These are phyloP conservation scores for Pardosa pseudoannulata DNA, from an alignment of 2,888 invertebrate species.

Conservation along the genomic window DNA sequence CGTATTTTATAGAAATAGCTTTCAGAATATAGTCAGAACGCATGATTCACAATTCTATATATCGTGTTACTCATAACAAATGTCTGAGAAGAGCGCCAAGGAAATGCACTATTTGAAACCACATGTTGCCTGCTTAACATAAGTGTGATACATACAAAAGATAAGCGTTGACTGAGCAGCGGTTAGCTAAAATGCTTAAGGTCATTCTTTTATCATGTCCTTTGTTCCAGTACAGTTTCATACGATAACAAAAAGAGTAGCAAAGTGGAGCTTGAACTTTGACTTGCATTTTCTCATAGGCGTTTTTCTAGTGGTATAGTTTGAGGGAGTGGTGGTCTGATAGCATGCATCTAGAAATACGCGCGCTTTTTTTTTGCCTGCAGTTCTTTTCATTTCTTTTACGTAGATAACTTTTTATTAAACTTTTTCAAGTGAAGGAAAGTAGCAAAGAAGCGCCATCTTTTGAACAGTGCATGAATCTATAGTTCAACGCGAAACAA, in stretches of 20 bases:
- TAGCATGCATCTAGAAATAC: background rate
- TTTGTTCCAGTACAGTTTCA: slow-evolving; percentile 27
- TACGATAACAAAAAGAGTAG: slow-evolving; percentile 18
- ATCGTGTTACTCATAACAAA: background rate
- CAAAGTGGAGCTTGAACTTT: background rate
- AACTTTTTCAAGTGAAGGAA: background rate
- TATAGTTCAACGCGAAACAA: background rate
- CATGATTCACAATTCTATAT: no score
- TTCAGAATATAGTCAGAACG: no score
- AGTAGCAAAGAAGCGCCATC: slow-evolving; percentile 26
- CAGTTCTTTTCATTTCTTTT: slow-evolving; percentile 1
- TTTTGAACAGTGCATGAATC: background rate
- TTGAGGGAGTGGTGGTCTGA: background rate
- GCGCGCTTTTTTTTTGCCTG: background rate
- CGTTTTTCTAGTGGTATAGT: background rate
- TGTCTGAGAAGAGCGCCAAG: background rate
- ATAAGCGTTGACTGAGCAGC: slow-evolving; percentile 18
- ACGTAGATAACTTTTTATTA: background rate
- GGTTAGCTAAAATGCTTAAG: slow-evolving; percentile 25
- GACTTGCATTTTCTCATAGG: background rate
- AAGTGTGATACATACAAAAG: slow-evolving; percentile 12
- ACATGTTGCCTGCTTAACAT: slow-evolving; percentile 23
- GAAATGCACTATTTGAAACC: slow-evolving; percentile 18
- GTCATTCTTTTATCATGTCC: slow-evolving; percentile 30
- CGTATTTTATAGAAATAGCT: no score